These are phyloP conservation scores for Hyles euphorbiae DNA, from an alignment of 1,140 invertebrate species.

Conservation along the genomic window DNA sequence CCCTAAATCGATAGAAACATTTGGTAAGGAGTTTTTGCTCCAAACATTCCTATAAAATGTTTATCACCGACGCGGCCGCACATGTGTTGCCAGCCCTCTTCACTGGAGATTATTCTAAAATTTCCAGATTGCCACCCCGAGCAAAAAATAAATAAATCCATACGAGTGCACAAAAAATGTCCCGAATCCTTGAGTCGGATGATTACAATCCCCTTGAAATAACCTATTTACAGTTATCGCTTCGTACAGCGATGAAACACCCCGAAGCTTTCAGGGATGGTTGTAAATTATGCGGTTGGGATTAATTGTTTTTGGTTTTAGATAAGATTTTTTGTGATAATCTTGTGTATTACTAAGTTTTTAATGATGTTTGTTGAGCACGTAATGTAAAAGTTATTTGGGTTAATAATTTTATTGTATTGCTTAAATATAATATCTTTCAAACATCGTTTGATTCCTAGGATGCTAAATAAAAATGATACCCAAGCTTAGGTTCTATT, in stretches of 20 bases:
- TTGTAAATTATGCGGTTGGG: too few species aligned
- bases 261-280: too few species aligned
- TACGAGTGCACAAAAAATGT: conserved; percentile 51
- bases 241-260: background rate
- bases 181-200: conserved; percentile 54
- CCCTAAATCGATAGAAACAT: conserved; percentile 57
- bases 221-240: conserved; percentile 47
- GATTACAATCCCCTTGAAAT: conserved; percentile 54
- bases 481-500: too few species aligned
- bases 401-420: too few species aligned
- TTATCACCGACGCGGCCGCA: conserved; percentile 56
- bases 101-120: conserved; percentile 65
- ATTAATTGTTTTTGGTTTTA: too few species aligned
- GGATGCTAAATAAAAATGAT: too few species aligned
- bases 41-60: conserved; percentile 71
- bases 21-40: conserved; percentile 65
- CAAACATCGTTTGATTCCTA: too few species aligned
- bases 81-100: conserved; percentile 53
- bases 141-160: conserved; percentile 66
- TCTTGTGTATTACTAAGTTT: too few species aligned
- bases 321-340: too few species aligned
- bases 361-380: too few species aligned
- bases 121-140: conserved; percentile 70
- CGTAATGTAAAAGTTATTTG: too few species aligned
- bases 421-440: too few species aligned